A percentile compares a stretch with the other conserved stretches of the same genome.
phyloP scores from a whole-genome alignment of 2,113 vertebrate species.

The Nannospalax galili region DNA sequence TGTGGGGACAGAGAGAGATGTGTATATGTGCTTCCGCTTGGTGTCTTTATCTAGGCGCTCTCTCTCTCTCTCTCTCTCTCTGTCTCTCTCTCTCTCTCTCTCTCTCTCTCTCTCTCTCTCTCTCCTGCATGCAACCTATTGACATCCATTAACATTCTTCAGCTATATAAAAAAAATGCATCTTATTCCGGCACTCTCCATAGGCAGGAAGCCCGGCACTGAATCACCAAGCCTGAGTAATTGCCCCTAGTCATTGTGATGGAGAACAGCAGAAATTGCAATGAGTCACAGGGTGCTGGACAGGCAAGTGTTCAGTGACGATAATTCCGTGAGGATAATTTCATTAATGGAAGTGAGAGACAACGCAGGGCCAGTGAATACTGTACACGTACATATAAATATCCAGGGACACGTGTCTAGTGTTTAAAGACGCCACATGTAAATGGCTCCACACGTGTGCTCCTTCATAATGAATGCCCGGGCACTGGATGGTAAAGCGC shows the following conservation, averaged over 20 bases:
- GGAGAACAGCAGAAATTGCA: conserved; percentile 53
- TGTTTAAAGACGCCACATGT: not conserved
- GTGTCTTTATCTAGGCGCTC: not conserved
- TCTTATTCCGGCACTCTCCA: not conserved
- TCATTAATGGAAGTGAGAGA: conserved; percentile 65
- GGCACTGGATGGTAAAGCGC: not conserved
- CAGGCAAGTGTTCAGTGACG: conserved; percentile 48
- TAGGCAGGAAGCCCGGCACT: conserved; percentile 48
- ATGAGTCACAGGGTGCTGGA: conserved; percentile 45
- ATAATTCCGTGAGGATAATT: conserved; percentile 69
- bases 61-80: not conserved
- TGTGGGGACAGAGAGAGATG: conserved; percentile 39
- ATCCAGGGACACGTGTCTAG: fast-evolving
- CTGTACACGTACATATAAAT: not conserved
- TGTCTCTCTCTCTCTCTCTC: not conserved
- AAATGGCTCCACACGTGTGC: not conserved
- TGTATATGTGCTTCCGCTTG: not conserved
- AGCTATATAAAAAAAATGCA: conserved; percentile 31
- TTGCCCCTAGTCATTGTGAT: conserved; percentile 41
- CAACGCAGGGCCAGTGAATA: not conserved
- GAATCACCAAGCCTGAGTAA: conserved; percentile 58
- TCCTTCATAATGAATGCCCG: not conserved
- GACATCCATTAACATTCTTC: conserved; percentile 63
- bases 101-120: not conserved
- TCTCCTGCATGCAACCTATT: conserved; percentile 2